A percentile compares a stretch with the other conserved stretches of the same genome.
These are phyloP conservation scores for Hiodon tergisus DNA, from an alignment of 2,113 vertebrate species.

Conservation along the genomic window DNA sequence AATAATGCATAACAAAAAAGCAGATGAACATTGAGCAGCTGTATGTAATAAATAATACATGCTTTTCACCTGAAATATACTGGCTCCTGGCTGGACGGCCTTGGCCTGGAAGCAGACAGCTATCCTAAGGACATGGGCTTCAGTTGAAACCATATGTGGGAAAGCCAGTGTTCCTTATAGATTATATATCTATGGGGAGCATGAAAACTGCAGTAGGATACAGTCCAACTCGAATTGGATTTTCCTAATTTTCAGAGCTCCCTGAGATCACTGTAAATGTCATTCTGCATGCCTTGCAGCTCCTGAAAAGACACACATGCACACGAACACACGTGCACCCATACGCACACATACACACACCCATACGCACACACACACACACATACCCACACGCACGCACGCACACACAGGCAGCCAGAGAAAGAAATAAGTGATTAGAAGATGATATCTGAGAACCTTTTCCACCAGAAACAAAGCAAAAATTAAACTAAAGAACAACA, in stretches of 20 bases:
- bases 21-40: too few species aligned
- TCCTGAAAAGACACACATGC: neutral
- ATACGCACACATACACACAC: neutral
- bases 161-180: neutral
- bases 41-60: too few species aligned
- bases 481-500: neutral
- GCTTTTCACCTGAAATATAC: too few species aligned
- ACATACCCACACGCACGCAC: neutral
- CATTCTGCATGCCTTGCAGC: constrained; percentile 19
- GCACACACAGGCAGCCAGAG: neutral
- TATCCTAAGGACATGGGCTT: too few species aligned
- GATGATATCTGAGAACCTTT: neutral
- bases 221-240: too few species aligned
- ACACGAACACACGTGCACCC: neutral
- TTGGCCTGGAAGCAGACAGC: too few species aligned
- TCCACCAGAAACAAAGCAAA: neutral
- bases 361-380: neutral
- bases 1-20: too few species aligned
- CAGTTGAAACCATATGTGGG: too few species aligned
- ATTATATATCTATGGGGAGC: neutral
- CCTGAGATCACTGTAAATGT: constrained; percentile 20
- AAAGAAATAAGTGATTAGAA: neutral
- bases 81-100: too few species aligned
- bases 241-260: constrained; percentile 8
- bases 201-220: neutral